Conservation (phyloP, 2,888 invertebrate species). For the Macrophya annulata region DNA sequence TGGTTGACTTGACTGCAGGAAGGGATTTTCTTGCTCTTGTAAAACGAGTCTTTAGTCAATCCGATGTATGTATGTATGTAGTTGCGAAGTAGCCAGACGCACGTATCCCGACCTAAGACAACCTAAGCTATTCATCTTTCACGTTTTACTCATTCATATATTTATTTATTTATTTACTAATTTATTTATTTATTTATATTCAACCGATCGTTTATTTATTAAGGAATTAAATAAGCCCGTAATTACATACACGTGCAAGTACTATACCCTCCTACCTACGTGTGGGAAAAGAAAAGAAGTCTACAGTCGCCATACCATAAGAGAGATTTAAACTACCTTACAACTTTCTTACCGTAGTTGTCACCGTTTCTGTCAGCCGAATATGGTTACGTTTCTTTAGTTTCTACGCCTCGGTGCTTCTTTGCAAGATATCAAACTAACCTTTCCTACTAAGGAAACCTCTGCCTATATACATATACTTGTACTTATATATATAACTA, state of each 20-base stretch:
- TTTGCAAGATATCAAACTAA: constrained; percentile 1
- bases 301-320: constrained; percentile 16
- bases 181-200: background rate
- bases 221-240: background rate
- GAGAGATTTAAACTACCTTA: constrained; percentile 9
- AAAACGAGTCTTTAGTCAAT: constrained; percentile 46
- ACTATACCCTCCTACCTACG: background rate
- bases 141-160: background rate
- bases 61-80: too few relatives aligned
- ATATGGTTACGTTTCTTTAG: constrained; percentile 44
- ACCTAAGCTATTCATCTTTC: background rate
- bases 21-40: constrained; percentile 34
- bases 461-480: background rate
- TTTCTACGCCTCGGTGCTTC: background rate
- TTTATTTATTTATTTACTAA: background rate
- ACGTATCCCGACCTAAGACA: constrained; percentile 28
- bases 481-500: background rate
- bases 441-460: constrained; percentile 47
- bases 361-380: constrained; percentile 30
- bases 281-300: background rate
- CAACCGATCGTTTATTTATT: background rate
- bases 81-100: constrained; percentile 12
- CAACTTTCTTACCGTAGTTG: constrained; percentile 35
- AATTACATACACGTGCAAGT: background rate
- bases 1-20: constrained; percentile 16